A percentile compares a stretch with the other conserved stretches of the same genome.
These are phyloP conservation scores for Lepidurus apus DNA, from an alignment of 1,140 invertebrate species.

Conservation along the genomic window DNA sequence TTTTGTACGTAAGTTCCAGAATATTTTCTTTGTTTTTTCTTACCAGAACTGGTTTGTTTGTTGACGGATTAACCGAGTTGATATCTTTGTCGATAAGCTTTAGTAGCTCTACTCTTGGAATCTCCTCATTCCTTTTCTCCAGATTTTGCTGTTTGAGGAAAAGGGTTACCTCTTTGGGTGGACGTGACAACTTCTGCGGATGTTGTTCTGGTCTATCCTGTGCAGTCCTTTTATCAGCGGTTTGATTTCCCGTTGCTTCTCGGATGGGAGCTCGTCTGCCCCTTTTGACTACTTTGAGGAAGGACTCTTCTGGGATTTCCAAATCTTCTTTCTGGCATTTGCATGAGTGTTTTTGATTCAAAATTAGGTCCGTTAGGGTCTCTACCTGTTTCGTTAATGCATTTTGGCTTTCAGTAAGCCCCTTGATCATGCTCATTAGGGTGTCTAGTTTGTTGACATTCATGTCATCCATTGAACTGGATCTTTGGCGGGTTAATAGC, in stretches of 20 bases:
- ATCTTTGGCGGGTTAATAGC: neutral
- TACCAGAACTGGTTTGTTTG: conserved; percentile 4
- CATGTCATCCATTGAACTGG: neutral
- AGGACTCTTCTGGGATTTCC: neutral
- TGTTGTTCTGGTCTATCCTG: neutral
- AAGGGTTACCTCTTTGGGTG: conserved; percentile 1
- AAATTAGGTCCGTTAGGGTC: neutral
- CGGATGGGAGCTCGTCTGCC: neutral
- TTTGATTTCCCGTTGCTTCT: neutral
- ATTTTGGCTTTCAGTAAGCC: neutral
- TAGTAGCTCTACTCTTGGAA: neutral
- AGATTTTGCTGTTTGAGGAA: neutral
- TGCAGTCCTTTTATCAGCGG: neutral
- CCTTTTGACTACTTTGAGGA: neutral
- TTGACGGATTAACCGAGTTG: neutral
- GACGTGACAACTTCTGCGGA: neutral
- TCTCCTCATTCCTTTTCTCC: conserved; percentile 25
- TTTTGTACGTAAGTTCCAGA: conserved; percentile 24
- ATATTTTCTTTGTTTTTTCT: conserved; percentile 11
- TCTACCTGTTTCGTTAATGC: neutral
- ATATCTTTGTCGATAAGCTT: conserved; percentile 25
- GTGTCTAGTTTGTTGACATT: neutral
- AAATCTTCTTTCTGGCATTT: neutral
- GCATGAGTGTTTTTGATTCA: neutral
- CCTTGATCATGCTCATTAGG: neutral